Evolutionary conservation across 2,113 vertebrate species (phyloP), one percentile per base, ranked within the genome.

Genomic region (Oryzias curvinotus): DNA sequence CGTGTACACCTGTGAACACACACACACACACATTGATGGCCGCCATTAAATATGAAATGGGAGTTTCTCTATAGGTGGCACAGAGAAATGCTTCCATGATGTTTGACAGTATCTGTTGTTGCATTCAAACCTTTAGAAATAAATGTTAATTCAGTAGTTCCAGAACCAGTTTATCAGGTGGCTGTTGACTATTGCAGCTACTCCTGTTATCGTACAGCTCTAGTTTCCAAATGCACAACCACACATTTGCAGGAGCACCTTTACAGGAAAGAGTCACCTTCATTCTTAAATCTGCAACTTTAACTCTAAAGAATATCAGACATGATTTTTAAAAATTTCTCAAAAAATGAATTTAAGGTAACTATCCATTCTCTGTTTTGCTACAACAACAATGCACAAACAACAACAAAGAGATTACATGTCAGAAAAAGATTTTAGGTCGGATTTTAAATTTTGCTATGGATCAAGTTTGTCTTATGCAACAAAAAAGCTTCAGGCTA

Each of bases 1-100:
- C 18, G 95, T 94, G 18, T 99, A 99, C 0, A 97, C 96, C 97
- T 99, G 75, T 36, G 50, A 53, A 79, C 5, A 72, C 13, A 59
- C 65, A 65, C 26, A 79, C 5, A 72, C 13, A 59, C 65, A 65
- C 26, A 78, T 14, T 65, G 14, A 54, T 28, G 21, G 13, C 14
- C 6, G 14, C n/a, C 6, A 52, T 54, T 3, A 41, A 42, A 21
- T 25, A 58, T n/a, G 14, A 42, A 47, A 49, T 4, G 15, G 28
- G 7, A 23, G n/a, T 1, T 14, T 62, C 18, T 44, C 16, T 45
- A 23, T 19, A 12, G 19, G 18, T 1, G 16, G 19, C 16, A 45
- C 42, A 44, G 13, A 44, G 3, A 44, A 14, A 14, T 5, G 26
- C 6, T 28, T 3, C 26, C 26, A 28, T 5, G 6, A 28, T 12